Base-by-base conservation (phyloP, 2,888 invertebrate genomes). In the Synanthedon formicaeformis region DNA sequence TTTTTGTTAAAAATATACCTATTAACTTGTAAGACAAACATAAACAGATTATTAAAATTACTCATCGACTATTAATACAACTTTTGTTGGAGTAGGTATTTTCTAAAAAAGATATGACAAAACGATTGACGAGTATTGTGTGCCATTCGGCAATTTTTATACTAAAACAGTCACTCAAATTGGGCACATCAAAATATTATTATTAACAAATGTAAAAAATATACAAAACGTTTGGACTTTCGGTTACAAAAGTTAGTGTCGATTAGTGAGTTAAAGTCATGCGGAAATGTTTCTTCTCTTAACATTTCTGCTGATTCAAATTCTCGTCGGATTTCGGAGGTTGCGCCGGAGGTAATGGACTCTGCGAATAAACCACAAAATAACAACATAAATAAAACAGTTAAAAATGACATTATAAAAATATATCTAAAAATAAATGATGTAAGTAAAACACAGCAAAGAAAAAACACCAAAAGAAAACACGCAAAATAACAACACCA, bases 291-390 rank as follows among this genome's bases (percentile, higher is more conserved):
- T 23, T 59, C 57, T 59, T 65, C 69, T 79, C 69, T 79, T 89
- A 89, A 83, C 83, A 89, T 73, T 90, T 89, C 71, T 91, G 90
- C 71, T 92, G 91, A 84, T 93, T 93, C 84, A 93, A 89, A 87
- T 93, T 93, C 78, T 92, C 93, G 75, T 93, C 93, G 65, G 92
- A 90, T 69, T 91, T 91, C 73, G 91, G 90, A 71, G 83, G 84
- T 75, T 86, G 89, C 75, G 81, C 78, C 65, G 88, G 88, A 73
- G 92, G 92, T 74, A 91, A 84, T 69, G 93, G 93, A 86, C 92
- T 93, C 93, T 93, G 89, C 57, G 65, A 23, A 62, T 61, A 82
- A 79, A 78, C 78, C 78, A 68, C 72, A 63, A 56, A 48, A 54
- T 41, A 40, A 50, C 52, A 57, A 41, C 56, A 54, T 48, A n/a